Conservation (phyloP, 37 sponge, comb jelly and placozoan species). For the Agelas oroides region DNA sequence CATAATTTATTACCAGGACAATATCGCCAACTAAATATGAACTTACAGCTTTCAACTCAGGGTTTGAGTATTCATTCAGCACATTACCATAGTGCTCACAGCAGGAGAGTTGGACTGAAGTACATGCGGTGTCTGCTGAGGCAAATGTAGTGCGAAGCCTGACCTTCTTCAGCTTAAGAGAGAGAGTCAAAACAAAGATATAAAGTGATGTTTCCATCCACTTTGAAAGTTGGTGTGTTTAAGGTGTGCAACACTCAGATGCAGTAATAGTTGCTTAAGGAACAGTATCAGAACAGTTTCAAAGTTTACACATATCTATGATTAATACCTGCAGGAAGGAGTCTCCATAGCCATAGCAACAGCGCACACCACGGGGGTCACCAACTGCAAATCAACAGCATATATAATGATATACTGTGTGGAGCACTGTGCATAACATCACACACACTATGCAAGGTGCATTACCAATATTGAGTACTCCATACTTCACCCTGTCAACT, state of each 20-base stretch:
- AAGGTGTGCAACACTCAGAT: too few species aligned
- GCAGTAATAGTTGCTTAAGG: too few species aligned
- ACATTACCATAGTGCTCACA: conserved; percentile 89
- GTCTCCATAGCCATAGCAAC: conserved; percentile 77
- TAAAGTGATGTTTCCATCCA: too few species aligned
- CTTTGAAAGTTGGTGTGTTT: too few species aligned
- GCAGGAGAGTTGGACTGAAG: conserved; percentile 66
- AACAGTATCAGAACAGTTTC: too few species aligned
- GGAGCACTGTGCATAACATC: too few species aligned
- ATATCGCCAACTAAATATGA: too few species aligned
- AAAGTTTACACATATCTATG: too few species aligned
- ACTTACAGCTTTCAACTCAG: conserved; percentile 77
- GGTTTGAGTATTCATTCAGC: conserved; percentile 57
- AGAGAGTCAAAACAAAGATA: too few species aligned
- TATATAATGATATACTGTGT: too few species aligned
- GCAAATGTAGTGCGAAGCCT: conserved; percentile 78
- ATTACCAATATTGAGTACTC: conserved; percentile 77
- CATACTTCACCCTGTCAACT: conserved; percentile 75
- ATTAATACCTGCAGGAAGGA: conserved; percentile 66
- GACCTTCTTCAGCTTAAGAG: conserved; percentile 73
- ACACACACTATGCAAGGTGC: too few species aligned
- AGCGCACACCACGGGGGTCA: conserved; percentile 64
- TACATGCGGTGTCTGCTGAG: conserved; percentile 60
- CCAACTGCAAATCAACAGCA: conserved; percentile 46
- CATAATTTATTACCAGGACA: too few species aligned